Evolutionary conservation across 2,797 vertebrate species (phyloP).

Genomic region (Centroberyx gerrardi): DNA sequence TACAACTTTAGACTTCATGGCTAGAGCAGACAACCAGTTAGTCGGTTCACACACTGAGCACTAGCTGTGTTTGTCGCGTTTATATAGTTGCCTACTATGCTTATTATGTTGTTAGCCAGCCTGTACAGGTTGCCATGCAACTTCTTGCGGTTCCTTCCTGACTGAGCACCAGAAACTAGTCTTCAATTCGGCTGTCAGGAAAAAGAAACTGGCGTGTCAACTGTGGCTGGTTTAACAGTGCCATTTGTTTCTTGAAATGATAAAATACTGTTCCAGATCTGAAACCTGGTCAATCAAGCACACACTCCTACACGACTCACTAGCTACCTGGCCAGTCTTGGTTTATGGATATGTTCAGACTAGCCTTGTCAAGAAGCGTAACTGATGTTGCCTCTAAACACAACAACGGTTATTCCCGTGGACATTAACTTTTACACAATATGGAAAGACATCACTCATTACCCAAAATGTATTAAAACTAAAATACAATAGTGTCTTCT

Average conservation of each 20-base stretch:
- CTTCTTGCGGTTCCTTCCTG: conserved; percentile 40
- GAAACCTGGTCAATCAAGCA: no score
- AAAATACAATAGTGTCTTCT: no score
- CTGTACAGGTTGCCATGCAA: conserved; percentile 74
- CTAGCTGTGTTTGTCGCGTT: conserved; percentile 36
- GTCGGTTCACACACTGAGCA: conserved; percentile 17
- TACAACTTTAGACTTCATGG: conserved; percentile 1
- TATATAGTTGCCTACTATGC: conserved; percentile 51
- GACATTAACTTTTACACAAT: background rate
- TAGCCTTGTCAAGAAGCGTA: no score
- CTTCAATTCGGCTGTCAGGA: conserved; percentile 20
- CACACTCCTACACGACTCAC: no score
- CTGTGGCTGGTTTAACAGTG: background rate
- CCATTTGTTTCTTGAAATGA: conserved; percentile 9
- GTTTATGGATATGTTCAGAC: no score
- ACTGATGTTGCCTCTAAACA: background rate
- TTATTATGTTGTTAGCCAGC: conserved; percentile 49
- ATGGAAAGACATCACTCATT: background rate
- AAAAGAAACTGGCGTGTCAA: conserved; percentile 17
- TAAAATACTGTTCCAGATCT: background rate
- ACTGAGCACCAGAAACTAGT: conserved; percentile 16
- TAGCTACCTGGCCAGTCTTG: no score
- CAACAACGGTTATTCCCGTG: background rate
- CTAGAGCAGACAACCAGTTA: conserved; percentile 31
- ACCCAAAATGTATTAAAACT: no score